Conservation (phyloP, 2,888 invertebrate genomes). For the Platycnemis pennipes region DNA sequence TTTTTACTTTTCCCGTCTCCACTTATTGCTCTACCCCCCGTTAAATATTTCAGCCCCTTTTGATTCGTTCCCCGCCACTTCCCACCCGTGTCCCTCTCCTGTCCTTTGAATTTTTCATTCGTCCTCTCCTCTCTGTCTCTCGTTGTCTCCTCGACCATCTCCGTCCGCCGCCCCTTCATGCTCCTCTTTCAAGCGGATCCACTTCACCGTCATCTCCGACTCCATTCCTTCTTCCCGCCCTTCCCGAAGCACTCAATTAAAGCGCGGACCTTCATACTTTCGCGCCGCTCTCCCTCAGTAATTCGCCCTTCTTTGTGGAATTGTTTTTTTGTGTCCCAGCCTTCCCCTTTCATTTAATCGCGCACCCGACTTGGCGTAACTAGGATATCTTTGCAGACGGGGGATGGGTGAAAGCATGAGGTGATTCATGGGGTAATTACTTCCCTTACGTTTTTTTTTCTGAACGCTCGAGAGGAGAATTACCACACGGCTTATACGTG, state of each 20-base stretch:
- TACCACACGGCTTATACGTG: too few relatives aligned
- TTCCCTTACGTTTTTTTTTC: too few relatives aligned
- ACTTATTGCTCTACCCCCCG: not conserved
- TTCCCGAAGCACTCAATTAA: not conserved
- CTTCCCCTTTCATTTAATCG: not conserved
- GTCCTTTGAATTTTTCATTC: conserved; percentile 30
- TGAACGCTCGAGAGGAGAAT: too few relatives aligned
- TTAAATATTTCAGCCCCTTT: not conserved
- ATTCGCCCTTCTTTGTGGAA: not conserved
- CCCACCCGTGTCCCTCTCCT: not conserved
- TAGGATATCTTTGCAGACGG: too few relatives aligned
- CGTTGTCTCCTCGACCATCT: too few relatives aligned
- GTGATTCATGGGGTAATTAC: too few relatives aligned
- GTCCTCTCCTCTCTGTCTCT: not conserved
- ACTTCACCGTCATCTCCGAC: not conserved
- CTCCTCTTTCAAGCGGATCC: not conserved
- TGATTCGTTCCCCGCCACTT: not conserved
- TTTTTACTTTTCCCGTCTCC: not conserved
- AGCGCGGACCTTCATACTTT: not conserved
- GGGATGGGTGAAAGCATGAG: too few relatives aligned
- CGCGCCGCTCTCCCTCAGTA: not conserved
- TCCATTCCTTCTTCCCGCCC: not conserved
- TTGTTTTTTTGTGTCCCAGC: not conserved
- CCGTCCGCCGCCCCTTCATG: too few relatives aligned
- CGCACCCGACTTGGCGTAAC: not conserved